These are phyloP conservation scores for Ophioderma brevispina DNA, from an alignment of 35 echinoderm and acorn worm species.

Conservation along the genomic window DNA sequence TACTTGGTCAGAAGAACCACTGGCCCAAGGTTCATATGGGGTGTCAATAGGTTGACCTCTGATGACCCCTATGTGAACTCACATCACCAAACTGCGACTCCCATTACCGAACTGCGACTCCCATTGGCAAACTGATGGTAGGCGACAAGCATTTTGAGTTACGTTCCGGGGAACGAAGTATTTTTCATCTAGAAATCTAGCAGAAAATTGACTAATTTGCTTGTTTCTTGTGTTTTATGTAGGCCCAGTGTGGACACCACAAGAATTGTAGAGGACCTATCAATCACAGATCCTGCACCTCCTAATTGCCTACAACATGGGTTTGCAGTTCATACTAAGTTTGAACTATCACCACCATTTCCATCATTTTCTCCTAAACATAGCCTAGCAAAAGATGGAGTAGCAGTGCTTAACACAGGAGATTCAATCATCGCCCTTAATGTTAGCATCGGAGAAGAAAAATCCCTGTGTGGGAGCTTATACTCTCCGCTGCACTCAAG, in stretches of 20 bases:
- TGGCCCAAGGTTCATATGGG: too few species aligned
- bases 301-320: constrained; percentile 89
- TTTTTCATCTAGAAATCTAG: too few species aligned
- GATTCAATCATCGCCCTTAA: constrained; percentile 90
- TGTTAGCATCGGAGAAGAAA: constrained; percentile 60
- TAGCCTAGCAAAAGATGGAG: constrained; percentile 88
- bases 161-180: too few species aligned
- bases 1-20: too few species aligned
- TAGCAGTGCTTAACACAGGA: constrained; percentile 90
- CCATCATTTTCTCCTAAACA: constrained; percentile 95
- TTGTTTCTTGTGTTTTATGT: too few species aligned
- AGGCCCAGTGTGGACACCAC: constrained; percentile 59
- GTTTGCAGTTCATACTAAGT: constrained; percentile 95
- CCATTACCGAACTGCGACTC: too few species aligned
- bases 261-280: constrained; percentile 69
- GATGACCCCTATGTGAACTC: too few species aligned
- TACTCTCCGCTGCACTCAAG: constrained; percentile 57
- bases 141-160: too few species aligned
- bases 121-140: too few species aligned
- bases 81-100: too few species aligned
- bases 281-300: constrained; percentile 55
- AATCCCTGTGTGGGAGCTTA: constrained; percentile 53
- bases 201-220: too few species aligned
- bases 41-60: too few species aligned
- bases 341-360: constrained; percentile 95